phyloP scores from a whole-genome alignment of 2,113 vertebrate genomes.

The Theristicus caerulescens region DNA sequence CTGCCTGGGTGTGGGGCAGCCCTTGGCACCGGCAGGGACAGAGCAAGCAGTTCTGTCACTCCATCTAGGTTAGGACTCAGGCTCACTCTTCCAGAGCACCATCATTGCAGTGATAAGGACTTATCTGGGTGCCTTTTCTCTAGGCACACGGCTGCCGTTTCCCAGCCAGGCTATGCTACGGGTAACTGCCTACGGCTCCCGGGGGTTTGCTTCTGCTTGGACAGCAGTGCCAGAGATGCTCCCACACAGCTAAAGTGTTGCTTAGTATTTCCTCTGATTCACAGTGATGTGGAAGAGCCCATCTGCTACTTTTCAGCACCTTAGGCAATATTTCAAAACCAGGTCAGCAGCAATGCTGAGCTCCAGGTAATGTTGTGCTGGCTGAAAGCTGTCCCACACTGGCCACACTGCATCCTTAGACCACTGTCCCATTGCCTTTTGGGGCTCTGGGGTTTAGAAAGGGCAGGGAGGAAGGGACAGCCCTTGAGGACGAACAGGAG shows the following conservation, averaged over 20 bases:
- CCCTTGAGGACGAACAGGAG: neutral
- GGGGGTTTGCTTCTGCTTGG: neutral
- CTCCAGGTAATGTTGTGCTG: neutral
- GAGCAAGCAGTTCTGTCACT: neutral
- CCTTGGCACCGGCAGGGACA: neutral
- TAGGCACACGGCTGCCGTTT: rapidly evolving
- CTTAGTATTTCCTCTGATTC: neutral
- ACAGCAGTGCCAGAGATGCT: neutral
- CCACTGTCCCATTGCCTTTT: neutral
- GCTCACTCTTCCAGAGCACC: neutral
- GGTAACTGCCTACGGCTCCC: rapidly evolving
- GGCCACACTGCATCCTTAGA: neutral
- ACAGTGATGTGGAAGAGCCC: neutral
- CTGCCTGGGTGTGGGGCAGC: neutral
- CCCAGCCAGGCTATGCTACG: rapidly evolving
- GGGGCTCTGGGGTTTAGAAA: neutral
- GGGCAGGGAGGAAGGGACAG: neutral
- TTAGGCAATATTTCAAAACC: neutral
- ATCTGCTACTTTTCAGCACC: neutral
- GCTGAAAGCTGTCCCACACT: neutral
- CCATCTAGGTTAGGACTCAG: rapidly evolving
- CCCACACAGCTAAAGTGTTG: neutral
- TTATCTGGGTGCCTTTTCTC: neutral
- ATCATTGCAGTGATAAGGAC: neutral
- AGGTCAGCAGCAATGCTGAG: neutral